A percentile compares a stretch with the other conserved stretches of the same genome.
Conservation (phyloP, 2,797 vertebrate genomes). For the Sternotherus odoratus region DNA sequence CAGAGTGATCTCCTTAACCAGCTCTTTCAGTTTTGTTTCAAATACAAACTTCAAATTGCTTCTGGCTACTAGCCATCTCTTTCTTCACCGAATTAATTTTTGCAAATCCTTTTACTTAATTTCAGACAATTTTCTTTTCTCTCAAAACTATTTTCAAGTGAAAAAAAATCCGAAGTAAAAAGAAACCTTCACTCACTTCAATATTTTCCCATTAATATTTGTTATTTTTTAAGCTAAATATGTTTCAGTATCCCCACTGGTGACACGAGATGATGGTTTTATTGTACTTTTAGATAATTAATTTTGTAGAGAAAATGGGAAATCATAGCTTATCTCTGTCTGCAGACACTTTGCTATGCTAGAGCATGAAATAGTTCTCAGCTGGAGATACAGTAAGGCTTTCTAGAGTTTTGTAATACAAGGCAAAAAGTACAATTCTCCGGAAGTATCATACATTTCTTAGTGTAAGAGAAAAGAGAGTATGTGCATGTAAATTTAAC, state of each 20-base stretch:
- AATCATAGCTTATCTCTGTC: constrained; percentile 78
- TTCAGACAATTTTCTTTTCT: constrained; percentile 45
- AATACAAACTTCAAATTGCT: constrained; percentile 13
- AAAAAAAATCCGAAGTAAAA: not conserved
- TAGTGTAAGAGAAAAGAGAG: constrained; percentile 54
- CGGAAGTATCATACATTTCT: constrained; percentile 50
- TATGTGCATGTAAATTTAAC: constrained; percentile 32
- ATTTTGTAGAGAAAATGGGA: constrained; percentile 77
- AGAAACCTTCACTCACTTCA: not conserved
- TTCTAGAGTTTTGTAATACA: constrained; percentile 66
- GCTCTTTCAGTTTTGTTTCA: not conserved
- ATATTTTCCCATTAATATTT: constrained; percentile 29
- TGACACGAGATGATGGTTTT: constrained; percentile 73
- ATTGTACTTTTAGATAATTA: constrained; percentile 75
- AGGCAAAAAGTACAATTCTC: not conserved
- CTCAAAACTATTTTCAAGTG: constrained; percentile 55
- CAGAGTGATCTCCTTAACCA: not conserved
- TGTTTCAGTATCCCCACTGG: constrained; percentile 24
- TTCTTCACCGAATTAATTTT: constrained; percentile 34
- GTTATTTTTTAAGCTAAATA: constrained; percentile 26
- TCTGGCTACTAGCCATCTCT: not conserved
- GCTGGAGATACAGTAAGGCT: constrained; percentile 64
- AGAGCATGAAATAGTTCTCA: constrained; percentile 74
- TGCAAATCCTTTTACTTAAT: not conserved
- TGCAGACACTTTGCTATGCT: constrained; percentile 76